A percentile compares a stretch with the other conserved stretches of the same genome.
Evolutionary conservation across 2,113 vertebrate genomes (phyloP).

Genomic region (Agelaius phoeniceus): DNA sequence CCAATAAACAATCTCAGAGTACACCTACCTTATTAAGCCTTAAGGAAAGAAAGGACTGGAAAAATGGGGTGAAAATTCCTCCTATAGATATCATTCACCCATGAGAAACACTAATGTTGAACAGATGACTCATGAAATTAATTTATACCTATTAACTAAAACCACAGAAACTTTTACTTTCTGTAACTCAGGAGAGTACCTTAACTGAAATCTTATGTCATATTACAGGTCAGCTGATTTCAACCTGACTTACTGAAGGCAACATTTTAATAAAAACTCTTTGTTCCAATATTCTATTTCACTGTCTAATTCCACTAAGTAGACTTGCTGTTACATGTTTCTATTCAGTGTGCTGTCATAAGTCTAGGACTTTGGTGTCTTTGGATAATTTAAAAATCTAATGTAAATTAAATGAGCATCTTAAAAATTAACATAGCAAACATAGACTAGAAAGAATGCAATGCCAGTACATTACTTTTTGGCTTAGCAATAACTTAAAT

Average conservation of each 20-base stretch:
- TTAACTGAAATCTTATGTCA: not conserved
- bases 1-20: not conserved
- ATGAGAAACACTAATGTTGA: not conserved
- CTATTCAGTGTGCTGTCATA: not conserved
- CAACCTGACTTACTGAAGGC: not conserved
- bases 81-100: not conserved
- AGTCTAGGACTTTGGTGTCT: not conserved
- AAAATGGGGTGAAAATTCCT: not conserved
- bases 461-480: not conserved
- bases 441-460: not conserved
- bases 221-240: not conserved
- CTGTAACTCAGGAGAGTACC: not conserved
- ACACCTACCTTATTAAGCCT: not conserved
- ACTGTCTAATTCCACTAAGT: not conserved
- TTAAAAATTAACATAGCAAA: not conserved
- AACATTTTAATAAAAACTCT: not conserved
- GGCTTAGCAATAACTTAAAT: not conserved
- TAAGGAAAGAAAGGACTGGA: not conserved
- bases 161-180: not conserved
- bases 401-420: not conserved
- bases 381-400: not conserved
- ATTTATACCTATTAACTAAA: not conserved
- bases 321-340: not conserved
- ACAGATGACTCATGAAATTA: not conserved
- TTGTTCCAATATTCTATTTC: not conserved